Evolutionary conservation across 2,888 invertebrate species (phyloP).

Genomic region (Stenodera caucasica): DNA sequence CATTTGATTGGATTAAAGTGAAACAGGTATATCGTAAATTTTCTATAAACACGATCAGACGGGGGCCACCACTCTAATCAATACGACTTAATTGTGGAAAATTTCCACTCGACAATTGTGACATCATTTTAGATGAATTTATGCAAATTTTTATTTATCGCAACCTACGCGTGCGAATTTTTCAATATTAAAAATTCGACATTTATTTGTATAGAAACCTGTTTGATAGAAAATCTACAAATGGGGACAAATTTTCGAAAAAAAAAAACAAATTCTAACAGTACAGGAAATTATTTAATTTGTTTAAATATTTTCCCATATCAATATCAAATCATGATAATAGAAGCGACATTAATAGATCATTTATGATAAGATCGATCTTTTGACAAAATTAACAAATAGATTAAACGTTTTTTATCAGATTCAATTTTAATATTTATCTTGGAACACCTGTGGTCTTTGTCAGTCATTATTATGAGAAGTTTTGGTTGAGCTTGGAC

Average conservation of each 20-base stretch:
- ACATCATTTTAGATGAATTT: background rate
- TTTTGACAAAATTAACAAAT: constrained; percentile 16
- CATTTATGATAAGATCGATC: constrained; percentile 17
- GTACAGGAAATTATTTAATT: too few species aligned
- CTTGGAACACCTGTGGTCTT: background rate
- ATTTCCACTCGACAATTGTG: too few species aligned
- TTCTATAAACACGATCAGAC: too few species aligned
- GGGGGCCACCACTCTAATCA: too few species aligned
- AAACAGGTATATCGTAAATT: background rate
- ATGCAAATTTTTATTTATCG: background rate
- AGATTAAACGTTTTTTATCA: constrained; percentile 14
- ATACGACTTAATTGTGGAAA: too few species aligned
- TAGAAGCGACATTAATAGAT: constrained; percentile 21
- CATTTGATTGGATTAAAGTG: background rate
- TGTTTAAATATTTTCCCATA: background rate
- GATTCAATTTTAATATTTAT: constrained; percentile 11
- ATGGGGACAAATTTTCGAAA: background rate
- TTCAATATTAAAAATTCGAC: background rate
- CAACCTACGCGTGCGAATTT: background rate
- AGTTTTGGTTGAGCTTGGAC: background rate
- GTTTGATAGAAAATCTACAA: background rate
- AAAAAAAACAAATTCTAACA: background rate
- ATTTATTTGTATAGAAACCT: background rate
- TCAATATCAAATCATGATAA: constrained; percentile 1
- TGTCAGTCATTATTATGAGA: background rate